Conservation (phyloP, 2,113 vertebrate genomes). For the Theristicus caerulescens region DNA sequence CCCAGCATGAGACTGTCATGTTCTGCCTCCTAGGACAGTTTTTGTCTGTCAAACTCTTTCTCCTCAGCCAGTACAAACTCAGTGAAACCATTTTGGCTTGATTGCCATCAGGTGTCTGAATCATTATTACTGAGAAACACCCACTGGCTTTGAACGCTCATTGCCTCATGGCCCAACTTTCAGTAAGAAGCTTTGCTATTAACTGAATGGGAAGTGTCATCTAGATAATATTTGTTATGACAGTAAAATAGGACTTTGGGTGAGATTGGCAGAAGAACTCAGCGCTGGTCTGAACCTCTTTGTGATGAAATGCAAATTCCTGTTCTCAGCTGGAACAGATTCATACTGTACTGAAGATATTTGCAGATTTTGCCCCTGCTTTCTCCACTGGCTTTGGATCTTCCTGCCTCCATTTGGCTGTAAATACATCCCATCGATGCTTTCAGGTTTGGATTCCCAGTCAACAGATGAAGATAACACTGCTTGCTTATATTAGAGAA, state of each 20-base stretch:
- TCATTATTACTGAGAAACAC: not conserved
- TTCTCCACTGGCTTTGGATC: not conserved
- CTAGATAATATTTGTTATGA: not conserved
- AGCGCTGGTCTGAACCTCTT: not conserved
- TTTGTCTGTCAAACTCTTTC: not conserved
- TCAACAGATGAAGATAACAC: not conserved
- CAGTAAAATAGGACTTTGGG: not conserved
- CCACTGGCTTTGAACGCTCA: not conserved
- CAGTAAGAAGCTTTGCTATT: not conserved
- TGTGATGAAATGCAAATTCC: not conserved
- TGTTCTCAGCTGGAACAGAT: not conserved
- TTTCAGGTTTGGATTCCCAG: not conserved
- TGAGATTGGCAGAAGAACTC: not conserved
- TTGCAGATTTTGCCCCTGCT: not conserved
- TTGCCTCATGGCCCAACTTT: not conserved
- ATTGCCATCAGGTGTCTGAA: not conserved
- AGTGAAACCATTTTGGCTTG: not conserved
- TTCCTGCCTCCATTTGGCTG: not conserved
- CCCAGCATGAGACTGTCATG: fast-evolving
- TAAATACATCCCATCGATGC: not conserved
- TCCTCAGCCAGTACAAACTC: not conserved
- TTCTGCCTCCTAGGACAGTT: not conserved
- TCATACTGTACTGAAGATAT: not conserved
- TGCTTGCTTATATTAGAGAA: not conserved
- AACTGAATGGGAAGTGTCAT: not conserved